Evolutionary conservation across 2,797 vertebrate genomes (phyloP).

Genomic region (Pogonophryne albipinna): DNA sequence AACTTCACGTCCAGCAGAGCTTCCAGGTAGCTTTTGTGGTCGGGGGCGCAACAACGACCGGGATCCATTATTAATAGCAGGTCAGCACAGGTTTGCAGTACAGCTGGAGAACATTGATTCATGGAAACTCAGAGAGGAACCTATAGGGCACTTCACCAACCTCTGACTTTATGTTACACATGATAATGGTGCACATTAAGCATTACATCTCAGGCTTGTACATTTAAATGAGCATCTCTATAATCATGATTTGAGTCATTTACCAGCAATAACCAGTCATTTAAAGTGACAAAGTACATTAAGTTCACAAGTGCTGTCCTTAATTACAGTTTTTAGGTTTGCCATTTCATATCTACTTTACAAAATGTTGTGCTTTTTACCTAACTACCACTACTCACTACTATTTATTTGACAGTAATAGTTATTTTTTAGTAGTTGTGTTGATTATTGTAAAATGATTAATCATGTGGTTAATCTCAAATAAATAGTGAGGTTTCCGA

Average conservation of each 20-base stretch:
- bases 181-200: slow-evolving; percentile 30
- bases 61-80: slow-evolving; percentile 86
- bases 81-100: slow-evolving; percentile 77
- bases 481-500: neutral
- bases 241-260: neutral
- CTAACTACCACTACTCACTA: no score
- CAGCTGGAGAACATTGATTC: slow-evolving; percentile 83
- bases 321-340: neutral
- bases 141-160: neutral
- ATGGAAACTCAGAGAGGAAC: slow-evolving; percentile 62
- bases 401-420: neutral
- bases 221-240: neutral
- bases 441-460: neutral
- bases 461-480: neutral
- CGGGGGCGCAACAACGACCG: slow-evolving; percentile 58
- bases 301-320: neutral
- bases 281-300: neutral
- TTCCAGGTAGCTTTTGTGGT: slow-evolving; percentile 85
- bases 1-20: slow-evolving; percentile 54
- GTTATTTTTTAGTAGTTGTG: neutral
- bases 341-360: neutral
- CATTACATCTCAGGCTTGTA: neutral
- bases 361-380: neutral
- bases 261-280: neutral
- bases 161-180: neutral